phyloP scores from a whole-genome alignment of 1,140 invertebrate genomes.

The Zelostemma sp. region DNA sequence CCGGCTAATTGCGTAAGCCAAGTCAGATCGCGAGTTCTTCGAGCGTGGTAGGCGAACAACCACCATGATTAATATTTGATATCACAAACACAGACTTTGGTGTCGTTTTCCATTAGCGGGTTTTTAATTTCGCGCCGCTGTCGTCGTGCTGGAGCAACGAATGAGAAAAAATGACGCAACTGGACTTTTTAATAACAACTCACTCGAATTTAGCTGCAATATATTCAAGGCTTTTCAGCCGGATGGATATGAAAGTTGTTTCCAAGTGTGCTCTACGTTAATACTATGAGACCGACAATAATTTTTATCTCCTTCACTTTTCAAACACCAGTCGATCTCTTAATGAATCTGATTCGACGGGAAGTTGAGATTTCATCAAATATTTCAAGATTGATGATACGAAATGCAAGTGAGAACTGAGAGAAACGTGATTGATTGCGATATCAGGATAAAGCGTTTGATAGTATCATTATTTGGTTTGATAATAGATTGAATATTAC shows the following conservation, averaged over 20 bases:
- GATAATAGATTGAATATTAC: too few species aligned
- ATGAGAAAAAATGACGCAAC: background rate
- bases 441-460: too few species aligned
- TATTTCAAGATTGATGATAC: too few species aligned
- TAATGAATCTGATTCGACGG: too few species aligned
- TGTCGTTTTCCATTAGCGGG: constrained; percentile 9
- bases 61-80: constrained; percentile 28
- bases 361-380: too few species aligned
- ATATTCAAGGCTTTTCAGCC: background rate
- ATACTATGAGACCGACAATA: too few species aligned
- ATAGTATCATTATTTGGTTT: too few species aligned
- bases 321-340: too few species aligned
- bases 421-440: too few species aligned
- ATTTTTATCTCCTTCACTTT: too few species aligned
- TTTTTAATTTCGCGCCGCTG: constrained; percentile 5
- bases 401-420: too few species aligned
- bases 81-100: constrained; percentile 32
- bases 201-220: background rate
- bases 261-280: background rate
- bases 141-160: background rate
- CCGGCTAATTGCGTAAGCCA: constrained; percentile 26
- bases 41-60: constrained; percentile 25
- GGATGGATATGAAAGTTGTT: background rate
- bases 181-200: background rate
- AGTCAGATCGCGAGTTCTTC: constrained; percentile 23